phyloP scores from a whole-genome alignment of 1,140 invertebrate genomes.

The Belonocnema kinseyi region DNA sequence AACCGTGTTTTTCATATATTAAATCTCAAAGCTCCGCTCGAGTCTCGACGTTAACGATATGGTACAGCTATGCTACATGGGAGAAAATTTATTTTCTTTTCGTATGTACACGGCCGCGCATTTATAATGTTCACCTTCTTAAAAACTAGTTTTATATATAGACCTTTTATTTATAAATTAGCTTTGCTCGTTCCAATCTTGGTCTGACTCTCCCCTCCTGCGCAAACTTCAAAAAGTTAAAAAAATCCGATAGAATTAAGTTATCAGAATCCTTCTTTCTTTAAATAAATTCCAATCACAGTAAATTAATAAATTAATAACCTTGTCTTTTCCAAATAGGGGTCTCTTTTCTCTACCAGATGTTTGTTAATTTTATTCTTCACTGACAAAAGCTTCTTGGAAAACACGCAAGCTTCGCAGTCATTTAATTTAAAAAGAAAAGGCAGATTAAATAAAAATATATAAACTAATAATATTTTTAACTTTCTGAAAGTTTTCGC shows the following conservation, averaged over 20 bases:
- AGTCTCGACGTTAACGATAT: slow-evolving; percentile 58
- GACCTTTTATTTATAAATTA: slow-evolving; percentile 24
- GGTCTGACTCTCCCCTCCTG: slow-evolving; percentile 16
- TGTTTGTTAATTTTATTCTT: too few species aligned
- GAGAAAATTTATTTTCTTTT: slow-evolving; percentile 37
- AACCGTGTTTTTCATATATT: slow-evolving; percentile 38
- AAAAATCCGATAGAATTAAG: not conserved
- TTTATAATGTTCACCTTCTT: slow-evolving; percentile 49
- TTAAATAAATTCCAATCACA: not conserved
- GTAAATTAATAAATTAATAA: not conserved
- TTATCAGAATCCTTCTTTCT: not conserved
- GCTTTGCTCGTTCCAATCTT: slow-evolving; percentile 27
- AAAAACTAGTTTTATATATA: slow-evolving; percentile 8
- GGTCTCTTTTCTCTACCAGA: too few species aligned
- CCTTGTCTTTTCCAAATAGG: too few species aligned
- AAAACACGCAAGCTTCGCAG: too few species aligned
- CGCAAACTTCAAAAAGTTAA: not conserved
- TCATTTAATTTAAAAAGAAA: not conserved
- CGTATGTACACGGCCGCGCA: slow-evolving; percentile 57
- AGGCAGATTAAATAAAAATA: not conserved
- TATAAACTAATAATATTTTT: slow-evolving; percentile 6
- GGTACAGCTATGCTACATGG: slow-evolving; percentile 61
- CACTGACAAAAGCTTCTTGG: too few species aligned
- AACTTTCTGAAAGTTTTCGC: not conserved
- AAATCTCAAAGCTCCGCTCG: slow-evolving; percentile 38